Conservation (phyloP, 2,113 vertebrate genomes). For the Trachemys scripta region DNA sequence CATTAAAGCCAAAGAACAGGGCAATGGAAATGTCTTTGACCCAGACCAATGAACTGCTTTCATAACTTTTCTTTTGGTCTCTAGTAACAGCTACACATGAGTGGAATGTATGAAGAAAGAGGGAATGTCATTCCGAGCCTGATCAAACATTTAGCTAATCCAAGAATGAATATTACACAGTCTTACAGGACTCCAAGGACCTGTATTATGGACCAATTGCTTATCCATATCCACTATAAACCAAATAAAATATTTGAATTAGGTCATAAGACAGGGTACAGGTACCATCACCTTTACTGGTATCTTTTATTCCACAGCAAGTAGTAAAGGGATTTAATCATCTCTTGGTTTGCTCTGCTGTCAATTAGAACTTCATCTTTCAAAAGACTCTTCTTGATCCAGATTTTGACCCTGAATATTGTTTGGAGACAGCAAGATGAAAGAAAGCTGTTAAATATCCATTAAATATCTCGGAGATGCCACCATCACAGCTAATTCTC, state of each 20-base stretch:
- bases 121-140: neutral
- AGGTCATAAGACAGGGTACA: neutral
- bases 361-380: neutral
- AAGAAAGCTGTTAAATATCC: neutral
- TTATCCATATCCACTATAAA: neutral
- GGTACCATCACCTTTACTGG: neutral
- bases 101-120: conserved; percentile 20
- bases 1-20: neutral
- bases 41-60: conserved; percentile 6
- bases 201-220: neutral
- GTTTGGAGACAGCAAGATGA: neutral
- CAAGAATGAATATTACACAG: conserved; percentile 24
- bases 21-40: neutral
- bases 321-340: neutral
- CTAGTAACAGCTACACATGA: neutral
- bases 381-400: neutral
- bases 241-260: neutral
- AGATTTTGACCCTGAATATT: neutral
- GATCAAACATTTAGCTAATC: conserved; percentile 44
- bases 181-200: neutral
- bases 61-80: neutral
- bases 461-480: neutral
- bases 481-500: neutral
- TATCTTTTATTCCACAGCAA: neutral
- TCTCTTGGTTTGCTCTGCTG: neutral